These are phyloP conservation scores for Tiliacea citrago DNA, from an alignment of 2,888 invertebrate species.

Conservation along the genomic window DNA sequence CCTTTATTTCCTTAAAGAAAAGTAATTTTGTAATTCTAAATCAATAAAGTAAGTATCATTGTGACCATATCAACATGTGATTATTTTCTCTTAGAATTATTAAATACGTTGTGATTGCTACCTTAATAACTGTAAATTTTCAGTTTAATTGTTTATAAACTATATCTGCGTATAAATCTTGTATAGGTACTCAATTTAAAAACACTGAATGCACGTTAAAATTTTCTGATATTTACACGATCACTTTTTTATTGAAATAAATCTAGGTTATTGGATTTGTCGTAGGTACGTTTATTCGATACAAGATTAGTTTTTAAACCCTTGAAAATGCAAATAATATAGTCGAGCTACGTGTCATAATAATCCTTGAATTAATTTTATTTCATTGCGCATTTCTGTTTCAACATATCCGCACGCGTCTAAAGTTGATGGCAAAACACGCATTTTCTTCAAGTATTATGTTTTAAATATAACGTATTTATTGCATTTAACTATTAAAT, in stretches of 20 bases:
- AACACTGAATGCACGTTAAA: conserved; percentile 47
- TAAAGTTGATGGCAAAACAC: conserved; percentile 19
- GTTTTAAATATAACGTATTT: conserved; percentile 53
- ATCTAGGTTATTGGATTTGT: conserved; percentile 33
- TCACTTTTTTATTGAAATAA: conserved; percentile 48
- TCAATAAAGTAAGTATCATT: conserved; percentile 51
- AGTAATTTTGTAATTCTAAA: conserved; percentile 33
- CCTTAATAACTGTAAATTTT: conserved; percentile 24
- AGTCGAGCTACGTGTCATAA: conserved; percentile 7
- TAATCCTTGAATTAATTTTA: conserved; percentile 32
- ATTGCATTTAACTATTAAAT: conserved; percentile 56
- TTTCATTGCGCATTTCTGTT: conserved; percentile 44
- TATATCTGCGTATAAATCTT: conserved; percentile 52
- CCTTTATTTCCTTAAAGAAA: conserved; percentile 27
- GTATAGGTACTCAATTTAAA: conserved; percentile 30
- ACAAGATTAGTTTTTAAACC: background rate
- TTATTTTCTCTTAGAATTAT: conserved; percentile 38
- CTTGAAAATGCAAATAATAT: background rate
- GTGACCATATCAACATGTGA: conserved; percentile 64
- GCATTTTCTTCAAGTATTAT: conserved; percentile 59
- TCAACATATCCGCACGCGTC: conserved; percentile 50
- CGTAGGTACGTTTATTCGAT: conserved; percentile 19
- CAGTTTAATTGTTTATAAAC: conserved; percentile 25
- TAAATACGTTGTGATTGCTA: conserved; percentile 43
- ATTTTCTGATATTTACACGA: conserved; percentile 42